Base-by-base conservation (phyloP, 2,888 invertebrate genomes). In the Brachypalpus laphriformis region DNA sequence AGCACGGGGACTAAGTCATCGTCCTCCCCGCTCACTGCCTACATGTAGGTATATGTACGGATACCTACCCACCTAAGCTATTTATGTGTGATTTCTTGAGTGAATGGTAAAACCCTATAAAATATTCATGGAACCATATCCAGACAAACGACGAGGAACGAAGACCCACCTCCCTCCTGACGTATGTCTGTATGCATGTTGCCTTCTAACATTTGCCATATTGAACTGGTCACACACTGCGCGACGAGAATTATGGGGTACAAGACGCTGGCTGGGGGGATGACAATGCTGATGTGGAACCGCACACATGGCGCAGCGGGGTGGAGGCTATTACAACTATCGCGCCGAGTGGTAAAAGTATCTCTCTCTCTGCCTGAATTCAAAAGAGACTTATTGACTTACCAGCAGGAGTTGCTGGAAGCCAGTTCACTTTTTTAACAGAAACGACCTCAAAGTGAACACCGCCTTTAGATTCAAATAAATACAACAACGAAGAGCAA, bases 11-110 rank as follows among this genome's bases (percentile, higher is more conserved):
- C 61, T 16, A 8, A 9, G 25, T 5, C 25, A 5, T 5, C 25
- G 25, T 5, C 40, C 14, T 25, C 40, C 42, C 22, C 16, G 25
- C 25, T 4, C 25, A 42, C 42, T 16, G 14, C 51, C 40, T 47
- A 34, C 31, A 57, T 28, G 25, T 25, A 31, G 1, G 6, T 31
- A 31, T 63, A 34, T 1, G 2, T 34, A 3, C 11, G 1, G 6
- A 14, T 49, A 20, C 47, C 28, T 37, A 40, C 40, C 40, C 14
- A 40, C 66, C 34, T 28, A 34, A 37, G 74, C 49, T 66, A 70
- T 83, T 83, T 80, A 83, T 85, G 85, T 81, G 85, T 81, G 85
- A 85, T 81, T 85, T 85, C 85, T 85, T 81, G 85, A 85, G 85
- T 85, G 81, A 85, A 85, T 81, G 75, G 80, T 66, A 75, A 85